Base-by-base conservation (phyloP, 2,797 vertebrate species). In the Chaetophractus vellerosus region DNA sequence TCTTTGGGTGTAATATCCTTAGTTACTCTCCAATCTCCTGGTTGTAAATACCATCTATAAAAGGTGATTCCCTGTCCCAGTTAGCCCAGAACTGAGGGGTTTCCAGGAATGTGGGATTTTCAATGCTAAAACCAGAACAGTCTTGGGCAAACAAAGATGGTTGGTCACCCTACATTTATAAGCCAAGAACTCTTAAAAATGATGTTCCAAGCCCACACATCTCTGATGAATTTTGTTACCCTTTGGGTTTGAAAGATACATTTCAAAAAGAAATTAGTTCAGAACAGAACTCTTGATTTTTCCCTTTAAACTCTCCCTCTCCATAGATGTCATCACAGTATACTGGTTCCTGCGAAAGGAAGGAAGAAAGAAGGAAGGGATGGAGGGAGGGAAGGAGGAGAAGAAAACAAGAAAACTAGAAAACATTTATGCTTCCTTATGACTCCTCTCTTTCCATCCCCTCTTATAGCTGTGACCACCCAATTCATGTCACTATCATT, bases 231-330 rank as follows among this genome's bases (percentile, higher is more conserved):
- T 1, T 89, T 48, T 69, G n/a, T 33, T 78, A 93, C 14, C 36
- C 48, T 36, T 72, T 26, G 55, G 38, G 9, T 88, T 83, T 75
- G 2, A 68, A 80, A 75, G 48, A 74, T 24, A 66, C 15, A 66
- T n/a, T 88, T 88, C 31, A 68, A 48, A 88, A 21, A 78, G 76
- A 90, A 83, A 82, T 55, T 38, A 76, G 81, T 84, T 33, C 15
- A 93, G 59, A 59, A 50, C 2, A 71, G 6, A 87, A 87, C 59
- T 76, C 21, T 45, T 87, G 19, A 80, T 21, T 92, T 84, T 90
- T 72, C 55, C 9, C 63, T 66, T n/a, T n/a, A n/a, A n/a, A n/a
- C n/a, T n/a, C n/a, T n/a, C n/a, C 86, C 55, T 91, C 38, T 87
- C 19, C 68, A 5, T 5, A 81, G 48, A 31, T 41, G 15, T 55